Conservation (phyloP, 2,797 vertebrate genomes). For the Salmo trutta region DNA sequence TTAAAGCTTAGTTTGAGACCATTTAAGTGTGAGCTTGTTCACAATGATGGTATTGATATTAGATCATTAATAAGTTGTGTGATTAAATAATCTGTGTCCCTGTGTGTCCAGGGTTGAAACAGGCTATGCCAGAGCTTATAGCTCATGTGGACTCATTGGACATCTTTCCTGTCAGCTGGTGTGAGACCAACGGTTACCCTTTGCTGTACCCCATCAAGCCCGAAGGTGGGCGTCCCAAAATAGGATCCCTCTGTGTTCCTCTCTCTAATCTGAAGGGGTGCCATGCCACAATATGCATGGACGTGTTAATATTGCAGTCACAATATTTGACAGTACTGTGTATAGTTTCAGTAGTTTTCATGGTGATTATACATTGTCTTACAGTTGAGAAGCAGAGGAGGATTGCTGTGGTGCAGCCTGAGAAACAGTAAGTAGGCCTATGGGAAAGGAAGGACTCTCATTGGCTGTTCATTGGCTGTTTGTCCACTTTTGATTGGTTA, state of each 20-base stretch:
- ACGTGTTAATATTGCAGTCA: not conserved
- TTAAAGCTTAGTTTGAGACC: not conserved
- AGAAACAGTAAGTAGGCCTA: slow-evolving; percentile 89
- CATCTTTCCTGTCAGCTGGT: slow-evolving; percentile 98
- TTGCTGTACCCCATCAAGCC: slow-evolving; percentile 88
- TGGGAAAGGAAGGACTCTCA: not conserved
- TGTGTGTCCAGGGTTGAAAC: slow-evolving; percentile 82
- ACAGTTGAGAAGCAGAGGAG: slow-evolving; percentile 91
- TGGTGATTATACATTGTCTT: slow-evolving; percentile 42
- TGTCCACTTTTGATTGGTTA: slow-evolving; percentile 1
- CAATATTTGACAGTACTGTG: not conserved
- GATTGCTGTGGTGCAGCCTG: slow-evolving; percentile 92
- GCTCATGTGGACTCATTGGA: slow-evolving; percentile 93
- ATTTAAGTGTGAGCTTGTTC: slow-evolving; percentile 1
- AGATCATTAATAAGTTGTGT: slow-evolving; percentile 7
- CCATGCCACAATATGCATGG: not conserved
- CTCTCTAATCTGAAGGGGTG: not conserved
- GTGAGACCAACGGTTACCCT: slow-evolving; percentile 95
- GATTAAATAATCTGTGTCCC: slow-evolving; percentile 1
- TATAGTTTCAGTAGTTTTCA: slow-evolving; percentile 2
- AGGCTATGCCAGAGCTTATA: slow-evolving; percentile 88
- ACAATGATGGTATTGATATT: not conserved
- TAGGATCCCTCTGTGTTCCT: not conserved
- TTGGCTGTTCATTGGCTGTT: not conserved
- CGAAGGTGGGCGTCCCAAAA: slow-evolving; percentile 73